Conservation (phyloP, 2,797 vertebrate species). For the Oophaga sylvatica region DNA sequence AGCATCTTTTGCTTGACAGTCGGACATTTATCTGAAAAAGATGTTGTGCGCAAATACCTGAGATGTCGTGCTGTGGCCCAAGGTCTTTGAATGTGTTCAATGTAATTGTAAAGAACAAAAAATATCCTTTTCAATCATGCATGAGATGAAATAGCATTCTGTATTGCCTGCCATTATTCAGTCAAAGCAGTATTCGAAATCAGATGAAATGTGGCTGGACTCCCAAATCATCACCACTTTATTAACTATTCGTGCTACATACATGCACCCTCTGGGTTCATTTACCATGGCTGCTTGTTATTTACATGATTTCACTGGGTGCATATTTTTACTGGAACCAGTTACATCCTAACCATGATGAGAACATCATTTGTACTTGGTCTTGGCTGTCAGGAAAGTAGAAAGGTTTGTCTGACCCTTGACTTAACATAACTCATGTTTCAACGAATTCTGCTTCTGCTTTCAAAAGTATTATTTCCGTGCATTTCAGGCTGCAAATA, state of each 20-base stretch:
- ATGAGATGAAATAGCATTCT: slow-evolving; percentile 36
- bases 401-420: neutral
- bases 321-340: neutral
- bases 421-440: neutral
- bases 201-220: slow-evolving; percentile 21
- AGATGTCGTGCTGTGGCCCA: slow-evolving; percentile 24
- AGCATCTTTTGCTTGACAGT: too few species aligned
- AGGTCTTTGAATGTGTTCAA: slow-evolving; percentile 22
- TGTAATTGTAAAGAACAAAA: slow-evolving; percentile 32
- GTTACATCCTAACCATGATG: neutral
- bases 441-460: neutral
- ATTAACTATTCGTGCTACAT: slow-evolving; percentile 11
- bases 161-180: slow-evolving; percentile 26
- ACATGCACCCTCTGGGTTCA: neutral
- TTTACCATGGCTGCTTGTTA: neutral
- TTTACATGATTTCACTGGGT: neutral
- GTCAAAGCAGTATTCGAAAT: neutral
- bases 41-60: too few species aligned
- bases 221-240: slow-evolving; percentile 17
- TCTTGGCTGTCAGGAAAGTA: neutral
- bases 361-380: neutral
- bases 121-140: slow-evolving; percentile 43
- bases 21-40: too few species aligned
- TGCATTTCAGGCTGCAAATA: neutral
- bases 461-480: neutral